phyloP scores from a whole-genome alignment of 2,888 invertebrate genomes.

The Netelia virgata region DNA sequence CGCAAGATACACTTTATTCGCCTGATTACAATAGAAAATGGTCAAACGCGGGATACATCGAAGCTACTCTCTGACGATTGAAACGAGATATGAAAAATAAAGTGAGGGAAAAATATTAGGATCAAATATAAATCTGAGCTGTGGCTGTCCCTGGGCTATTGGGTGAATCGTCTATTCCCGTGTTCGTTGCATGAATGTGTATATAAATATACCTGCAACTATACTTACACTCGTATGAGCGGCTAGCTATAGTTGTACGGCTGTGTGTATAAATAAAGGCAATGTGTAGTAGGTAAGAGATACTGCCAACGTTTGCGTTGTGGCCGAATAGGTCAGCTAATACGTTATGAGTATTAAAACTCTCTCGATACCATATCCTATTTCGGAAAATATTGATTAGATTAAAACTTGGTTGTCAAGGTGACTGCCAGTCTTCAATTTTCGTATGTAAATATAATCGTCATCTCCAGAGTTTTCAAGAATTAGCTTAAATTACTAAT shows the following conservation, averaged over 20 bases:
- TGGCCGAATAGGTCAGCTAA: not conserved
- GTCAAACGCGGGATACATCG: conserved; percentile 24
- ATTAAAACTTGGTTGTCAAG: conserved; percentile 24
- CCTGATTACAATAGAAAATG: conserved; percentile 13
- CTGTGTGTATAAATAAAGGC: conserved; percentile 54
- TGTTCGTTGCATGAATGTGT: conserved; percentile 14
- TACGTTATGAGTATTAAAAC: not conserved
- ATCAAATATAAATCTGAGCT: conserved; percentile 64
- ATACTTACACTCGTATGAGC: not conserved
- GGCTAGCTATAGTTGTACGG: not conserved
- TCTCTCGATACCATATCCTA: not conserved
- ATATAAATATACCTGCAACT: conserved; percentile 20
- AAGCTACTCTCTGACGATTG: conserved; percentile 8
- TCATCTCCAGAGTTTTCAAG: no score
- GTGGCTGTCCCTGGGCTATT: conserved; percentile 56
- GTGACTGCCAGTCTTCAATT: not conserved
- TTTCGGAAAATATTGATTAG: conserved; percentile 31
- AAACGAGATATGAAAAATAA: conserved; percentile 42
- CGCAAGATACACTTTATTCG: conserved; percentile 60
- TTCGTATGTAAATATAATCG: no score
- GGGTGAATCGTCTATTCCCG: conserved; percentile 27
- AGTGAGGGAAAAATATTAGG: conserved; percentile 6
- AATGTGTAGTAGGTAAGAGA: conserved; percentile 10
- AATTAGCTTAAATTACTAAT: no score
- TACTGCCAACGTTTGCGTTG: conserved; percentile 16